Conservation (phyloP, 1,140 invertebrate genomes). For the Meteorus sp. region DNA sequence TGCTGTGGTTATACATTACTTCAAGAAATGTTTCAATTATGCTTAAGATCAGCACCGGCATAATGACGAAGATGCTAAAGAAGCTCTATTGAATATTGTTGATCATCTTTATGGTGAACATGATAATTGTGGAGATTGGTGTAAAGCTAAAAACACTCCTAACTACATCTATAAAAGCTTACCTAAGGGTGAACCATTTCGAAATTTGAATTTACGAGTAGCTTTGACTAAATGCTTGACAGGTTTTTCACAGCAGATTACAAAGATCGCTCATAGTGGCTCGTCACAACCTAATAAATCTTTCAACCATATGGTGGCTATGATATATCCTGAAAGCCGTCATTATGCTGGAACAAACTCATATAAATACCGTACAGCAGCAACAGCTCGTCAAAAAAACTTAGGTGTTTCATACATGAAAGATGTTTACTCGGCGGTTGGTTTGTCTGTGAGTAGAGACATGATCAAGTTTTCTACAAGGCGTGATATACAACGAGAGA, state of each 20-base stretch:
- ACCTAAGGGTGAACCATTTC: conserved; percentile 13
- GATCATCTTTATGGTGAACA: too few relatives aligned
- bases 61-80: too few relatives aligned
- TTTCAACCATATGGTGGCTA: conserved; percentile 20
- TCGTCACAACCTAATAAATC: conserved; percentile 21
- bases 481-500: neutral
- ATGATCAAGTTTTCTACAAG: too few relatives aligned
- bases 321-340: conserved; percentile 8
- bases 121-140: too few relatives aligned
- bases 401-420: too few relatives aligned
- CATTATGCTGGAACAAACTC: conserved; percentile 15
- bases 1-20: too few relatives aligned
- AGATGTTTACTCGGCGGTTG: too few relatives aligned
- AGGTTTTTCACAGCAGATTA: conserved; percentile 1
- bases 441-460: too few relatives aligned
- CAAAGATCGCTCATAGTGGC: conserved; percentile 13
- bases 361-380: neutral
- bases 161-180: conserved; percentile 17
- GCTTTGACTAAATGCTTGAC: neutral
- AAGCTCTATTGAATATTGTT: too few relatives aligned
- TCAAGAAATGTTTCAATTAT: too few relatives aligned
- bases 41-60: conserved; percentile 12
- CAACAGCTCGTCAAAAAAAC: conserved; percentile 14
- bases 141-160: conserved; percentile 18
- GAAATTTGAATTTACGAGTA: neutral